Evolutionary conservation across 2,888 invertebrate species (phyloP), one percentile per base, ranked within the genome.

Genomic region (Fragum whitleyi): DNA sequence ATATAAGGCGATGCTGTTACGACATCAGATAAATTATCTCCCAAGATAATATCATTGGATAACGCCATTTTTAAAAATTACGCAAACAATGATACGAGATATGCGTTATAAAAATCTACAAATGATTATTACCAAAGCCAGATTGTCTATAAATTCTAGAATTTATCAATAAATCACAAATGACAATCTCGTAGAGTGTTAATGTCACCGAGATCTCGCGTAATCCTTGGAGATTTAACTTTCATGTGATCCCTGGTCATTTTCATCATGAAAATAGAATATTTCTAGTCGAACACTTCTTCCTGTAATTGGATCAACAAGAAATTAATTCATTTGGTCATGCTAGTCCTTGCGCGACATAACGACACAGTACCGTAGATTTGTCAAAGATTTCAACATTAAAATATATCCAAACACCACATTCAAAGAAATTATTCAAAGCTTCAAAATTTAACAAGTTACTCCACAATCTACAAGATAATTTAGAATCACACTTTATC

Each of bases 1-100:
- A 65, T 14, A 21, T 65, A 36, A 9, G n/a, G n/a, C 32, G 23
- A 19, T 42, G 16, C 42, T 21, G n/a, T 26, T 21, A 14, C 21
- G 6, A 65, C 65, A 32, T 65, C 42, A 36, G 65, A 42, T 2
- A 42, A 65, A 42, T 65, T 39, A 65, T 36, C 36, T 42, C 65
- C 65, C 65, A 7, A 36, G 42, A 36, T 42, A 26, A 26, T 23
- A n/a, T 42, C 36, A 21, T 65, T 42, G 14, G 42, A 9, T n/a
- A 26, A n/a, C 5, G 65, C 42, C 65, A 65, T 65, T 65, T 42
- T 42, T 14, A 53, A 14, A 7, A 57, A 26, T 57, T 2, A 21
- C 57, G 57, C 2, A 3, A 11, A 7, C 57, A 57, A 23, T 2
- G 19, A 11, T 32, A 19, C 3, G 14, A 14, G 3, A 19, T 9